Conservation (phyloP, 2,113 vertebrate species). For the Peucedramus taeniatus region DNA sequence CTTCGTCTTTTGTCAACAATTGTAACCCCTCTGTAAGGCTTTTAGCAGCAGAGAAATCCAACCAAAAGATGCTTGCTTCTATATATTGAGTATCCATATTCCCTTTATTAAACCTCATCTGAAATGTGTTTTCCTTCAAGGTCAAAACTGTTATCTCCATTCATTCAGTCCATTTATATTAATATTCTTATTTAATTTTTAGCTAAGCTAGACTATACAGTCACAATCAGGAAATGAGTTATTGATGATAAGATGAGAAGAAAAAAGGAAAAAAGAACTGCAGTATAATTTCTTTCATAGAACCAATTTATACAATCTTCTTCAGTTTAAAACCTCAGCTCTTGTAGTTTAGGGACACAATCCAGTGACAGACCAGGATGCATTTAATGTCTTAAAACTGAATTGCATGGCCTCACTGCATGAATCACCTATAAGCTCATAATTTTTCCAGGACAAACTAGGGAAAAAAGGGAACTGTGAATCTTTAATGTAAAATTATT, state of each 20-base stretch:
- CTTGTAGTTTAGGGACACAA: not conserved
- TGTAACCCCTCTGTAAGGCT: not conserved
- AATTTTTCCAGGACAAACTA: not conserved
- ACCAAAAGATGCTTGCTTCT: not conserved
- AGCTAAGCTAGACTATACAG: not conserved
- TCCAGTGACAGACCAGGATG: not conserved
- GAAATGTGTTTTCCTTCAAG: not conserved
- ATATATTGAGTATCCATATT: not conserved
- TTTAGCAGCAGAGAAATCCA: not conserved
- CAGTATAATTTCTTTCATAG: not conserved
- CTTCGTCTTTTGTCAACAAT: constrained; percentile 36
- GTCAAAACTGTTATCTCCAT: not conserved
- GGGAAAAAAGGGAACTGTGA: not conserved
- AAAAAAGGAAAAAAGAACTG: not conserved
- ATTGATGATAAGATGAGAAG: not conserved
- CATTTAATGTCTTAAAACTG: not conserved
- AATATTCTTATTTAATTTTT: not conserved
- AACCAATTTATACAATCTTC: not conserved
- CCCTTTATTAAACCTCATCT: not conserved
- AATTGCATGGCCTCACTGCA: not conserved
- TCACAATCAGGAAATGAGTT: not conserved
- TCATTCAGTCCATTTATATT: not conserved
- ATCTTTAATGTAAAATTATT: not conserved
- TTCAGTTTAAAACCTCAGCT: not conserved
- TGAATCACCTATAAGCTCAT: not conserved